Evolutionary conservation across 2,888 invertebrate genomes (phyloP), one percentile per base, ranked within the genome.

Genomic region (Aromia moschata): DNA sequence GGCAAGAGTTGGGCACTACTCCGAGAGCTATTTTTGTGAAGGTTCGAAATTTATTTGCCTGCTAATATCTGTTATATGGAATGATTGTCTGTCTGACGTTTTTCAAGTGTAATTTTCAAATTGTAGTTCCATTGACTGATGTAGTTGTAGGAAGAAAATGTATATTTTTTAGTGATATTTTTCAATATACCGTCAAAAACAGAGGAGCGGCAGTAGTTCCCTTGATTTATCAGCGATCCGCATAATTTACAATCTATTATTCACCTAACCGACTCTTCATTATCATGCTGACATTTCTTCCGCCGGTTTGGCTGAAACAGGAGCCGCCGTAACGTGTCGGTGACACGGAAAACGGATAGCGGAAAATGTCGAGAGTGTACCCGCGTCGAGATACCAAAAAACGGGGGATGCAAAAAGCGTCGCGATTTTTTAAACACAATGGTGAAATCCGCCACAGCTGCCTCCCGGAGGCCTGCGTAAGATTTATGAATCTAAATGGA

Each of bases 401-500:
- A 59, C 54, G 54, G 55, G 54, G 55, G 37, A 33, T 53, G 41
- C 40, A 36, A 12, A 58, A 58, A 52, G 53, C 56, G 53, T 46
- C 16, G 46, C 11, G 16, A n/a, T 56, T 56, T 20, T 36, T 17
- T 11, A 49, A 46, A 40, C 53, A 43, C 43, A 58, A 53, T 58
- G 18, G 53, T 43, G 58, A 46, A 37, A 52, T 52, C 54, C 41
- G 54, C 46, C 54, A 58, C 58, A 58, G 58, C 53, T 58, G 53
- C 58, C 54, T 47, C 44, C 18, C 18, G 36, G 38, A 43, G n/a
- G 44, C 41, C 41, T 51, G 49, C 17, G 55, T 16, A 51, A 55
- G 59, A 59, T 59, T 59, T 59, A 59, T 59, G 59, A 55, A 49
- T 46, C 51, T 45, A 54, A 51, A 59, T 59, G 59, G 55, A 55